Evolutionary conservation across 2,797 vertebrate species (phyloP).

Genomic region (Channa striata): DNA sequence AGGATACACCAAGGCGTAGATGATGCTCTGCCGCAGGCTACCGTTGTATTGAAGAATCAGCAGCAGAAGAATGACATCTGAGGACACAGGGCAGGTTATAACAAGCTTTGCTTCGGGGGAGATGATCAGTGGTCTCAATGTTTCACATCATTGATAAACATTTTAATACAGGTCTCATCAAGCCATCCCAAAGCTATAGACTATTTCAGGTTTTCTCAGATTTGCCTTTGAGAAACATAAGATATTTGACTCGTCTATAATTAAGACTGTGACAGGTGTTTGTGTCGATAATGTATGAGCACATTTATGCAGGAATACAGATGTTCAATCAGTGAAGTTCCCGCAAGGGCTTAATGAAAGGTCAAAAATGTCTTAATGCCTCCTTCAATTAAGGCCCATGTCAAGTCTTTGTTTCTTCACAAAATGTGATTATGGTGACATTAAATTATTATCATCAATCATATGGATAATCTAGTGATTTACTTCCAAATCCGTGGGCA

Average conservation of each 20-base stretch:
- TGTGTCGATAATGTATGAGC: not conserved
- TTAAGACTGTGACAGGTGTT: not conserved
- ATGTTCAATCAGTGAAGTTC: not conserved
- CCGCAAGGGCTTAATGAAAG: conserved; percentile 4
- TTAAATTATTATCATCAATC: not conserved
- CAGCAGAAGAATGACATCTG: conserved; percentile 90
- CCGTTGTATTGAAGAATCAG: conserved; percentile 89
- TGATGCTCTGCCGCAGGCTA: conserved; percentile 80
- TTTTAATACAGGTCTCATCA: not conserved
- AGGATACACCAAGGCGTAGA: conserved; percentile 92
- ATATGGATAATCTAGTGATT: not conserved
- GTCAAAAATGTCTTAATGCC: not conserved
- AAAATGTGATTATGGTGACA: not conserved
- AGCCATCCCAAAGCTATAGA: not conserved
- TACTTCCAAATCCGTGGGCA: not conserved
- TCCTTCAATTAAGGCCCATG: not conserved
- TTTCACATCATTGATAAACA: not conserved
- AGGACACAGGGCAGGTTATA: conserved; percentile 32
- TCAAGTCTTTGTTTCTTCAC: conserved; percentile 6
- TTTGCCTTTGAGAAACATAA: not conserved
- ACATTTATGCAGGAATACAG: too few relatives aligned
- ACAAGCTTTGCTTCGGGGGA: not conserved
- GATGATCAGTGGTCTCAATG: not conserved
- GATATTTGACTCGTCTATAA: not conserved
- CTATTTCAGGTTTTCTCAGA: not conserved